A percentile compares a stretch with the other conserved stretches of the same genome.
Evolutionary conservation across 1,140 invertebrate genomes (phyloP).

Genomic region (Lamellibrachia luymesi): DNA sequence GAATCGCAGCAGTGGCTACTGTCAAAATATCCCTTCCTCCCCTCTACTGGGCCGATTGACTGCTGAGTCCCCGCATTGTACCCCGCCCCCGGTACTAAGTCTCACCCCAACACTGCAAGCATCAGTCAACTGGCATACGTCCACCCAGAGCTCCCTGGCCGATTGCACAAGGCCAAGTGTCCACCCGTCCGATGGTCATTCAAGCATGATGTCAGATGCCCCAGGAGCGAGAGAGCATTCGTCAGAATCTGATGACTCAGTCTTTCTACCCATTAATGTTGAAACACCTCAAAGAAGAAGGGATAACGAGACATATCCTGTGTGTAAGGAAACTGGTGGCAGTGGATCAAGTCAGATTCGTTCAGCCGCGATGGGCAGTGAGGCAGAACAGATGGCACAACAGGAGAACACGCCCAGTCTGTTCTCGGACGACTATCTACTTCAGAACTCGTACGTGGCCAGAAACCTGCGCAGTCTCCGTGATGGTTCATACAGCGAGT

Average conservation of each 20-base stretch:
- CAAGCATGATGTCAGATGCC: neutral
- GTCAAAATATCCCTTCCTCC: neutral
- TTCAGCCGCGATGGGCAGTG: neutral
- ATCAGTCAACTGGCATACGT: conserved; percentile 24
- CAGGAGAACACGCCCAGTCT: conserved; percentile 46
- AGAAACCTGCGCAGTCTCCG: conserved; percentile 43
- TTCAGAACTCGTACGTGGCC: conserved; percentile 47
- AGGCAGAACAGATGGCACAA: neutral
- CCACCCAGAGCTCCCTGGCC: neutral
- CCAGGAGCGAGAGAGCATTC: too few species aligned
- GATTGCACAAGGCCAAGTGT: neutral
- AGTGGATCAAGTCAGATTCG: neutral
- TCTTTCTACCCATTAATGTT: neutral
- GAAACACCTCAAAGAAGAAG: neutral
- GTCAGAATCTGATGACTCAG: neutral
- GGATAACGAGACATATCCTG: neutral
- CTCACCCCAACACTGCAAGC: conserved; percentile 47
- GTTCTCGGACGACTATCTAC: conserved; percentile 41
- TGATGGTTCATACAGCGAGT: conserved; percentile 40
- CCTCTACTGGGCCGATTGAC: neutral
- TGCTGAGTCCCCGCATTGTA: neutral
- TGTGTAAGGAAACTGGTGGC: neutral
- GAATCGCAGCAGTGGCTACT: neutral
- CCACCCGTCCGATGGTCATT: neutral
- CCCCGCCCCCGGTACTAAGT: conserved; percentile 42